These are phyloP conservation scores for Pachyramphus minor DNA, from an alignment of 2,113 vertebrate species.

Conservation along the genomic window DNA sequence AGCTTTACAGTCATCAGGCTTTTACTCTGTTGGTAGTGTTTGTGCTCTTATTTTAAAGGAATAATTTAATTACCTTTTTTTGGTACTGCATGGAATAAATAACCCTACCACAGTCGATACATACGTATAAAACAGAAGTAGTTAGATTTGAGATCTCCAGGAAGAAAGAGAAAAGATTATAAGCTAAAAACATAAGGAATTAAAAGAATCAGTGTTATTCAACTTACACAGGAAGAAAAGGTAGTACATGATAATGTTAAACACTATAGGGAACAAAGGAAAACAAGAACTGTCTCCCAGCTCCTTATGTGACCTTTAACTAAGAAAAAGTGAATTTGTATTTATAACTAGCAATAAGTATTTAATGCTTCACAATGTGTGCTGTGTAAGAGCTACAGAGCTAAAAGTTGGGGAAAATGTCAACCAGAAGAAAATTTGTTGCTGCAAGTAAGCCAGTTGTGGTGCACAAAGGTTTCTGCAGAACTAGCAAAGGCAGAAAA, in stretches of 20 bases:
- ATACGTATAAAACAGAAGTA: not conserved
- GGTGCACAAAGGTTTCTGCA: not conserved
- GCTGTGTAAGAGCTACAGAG: not conserved
- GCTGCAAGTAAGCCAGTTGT: not conserved
- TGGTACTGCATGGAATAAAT: slow-evolving; percentile 7
- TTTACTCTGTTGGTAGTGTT: slow-evolving; percentile 24
- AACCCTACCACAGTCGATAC: not conserved
- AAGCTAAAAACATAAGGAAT: not conserved
- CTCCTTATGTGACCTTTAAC: not conserved
- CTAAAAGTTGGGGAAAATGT: not conserved
- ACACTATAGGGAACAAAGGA: not conserved
- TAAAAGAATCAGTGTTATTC: not conserved
- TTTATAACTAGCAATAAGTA: not conserved
- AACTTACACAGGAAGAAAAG: not conserved
- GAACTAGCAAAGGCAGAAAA: not conserved
- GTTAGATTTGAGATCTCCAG: not conserved
- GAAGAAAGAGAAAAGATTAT: not conserved
- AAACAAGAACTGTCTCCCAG: not conserved
- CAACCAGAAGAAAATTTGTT: not conserved
- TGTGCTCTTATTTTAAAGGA: not conserved
- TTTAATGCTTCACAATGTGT: not conserved
- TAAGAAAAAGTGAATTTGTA: not conserved
- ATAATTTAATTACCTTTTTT: slow-evolving; percentile 28
- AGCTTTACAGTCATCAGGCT: slow-evolving; percentile 28
- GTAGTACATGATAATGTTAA: not conserved